Evolutionary conservation across 2,797 vertebrate species (phyloP), one percentile per base, ranked within the genome.

Genomic region (Sylvia borin): DNA sequence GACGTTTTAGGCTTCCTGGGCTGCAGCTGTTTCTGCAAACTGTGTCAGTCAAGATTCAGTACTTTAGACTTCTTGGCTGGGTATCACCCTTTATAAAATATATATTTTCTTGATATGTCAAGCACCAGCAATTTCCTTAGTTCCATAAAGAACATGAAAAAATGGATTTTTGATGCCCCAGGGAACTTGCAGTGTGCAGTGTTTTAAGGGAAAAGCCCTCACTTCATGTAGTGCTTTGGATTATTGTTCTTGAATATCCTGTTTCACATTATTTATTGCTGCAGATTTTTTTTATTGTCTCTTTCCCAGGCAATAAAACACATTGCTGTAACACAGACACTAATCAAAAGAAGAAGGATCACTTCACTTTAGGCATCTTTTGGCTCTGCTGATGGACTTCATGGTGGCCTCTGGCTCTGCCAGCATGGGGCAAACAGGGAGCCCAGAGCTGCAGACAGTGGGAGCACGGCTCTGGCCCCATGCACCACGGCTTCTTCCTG

Each of bases 231-330:
- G 55, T 60, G 45, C 29, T 93, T 73, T 68, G 60, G 61, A 73
- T 88, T 88, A 84, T 81, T 91, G 51, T 91, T 91, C 75, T 75
- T 74, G 68, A 93, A 85, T 91, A 93, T 90, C 72, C 65, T 75
- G 48, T 83, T 92, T 90, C 85, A 45, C 26, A 36, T 91, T 86
- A 92, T 95, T 95, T 94, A 91, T 81, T 74, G 62, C 47, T 45
- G 57, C 11, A 78, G 75, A 40, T 34, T 47, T 67, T 48, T 84
- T 74, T 36, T 18, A 82, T 83, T 88, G 51, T 90, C 82, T 88
- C 21, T 1, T 94, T 96, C 91, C 73, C 85, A 96, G 66, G 66
- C 93, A 94, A 79, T 93, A 94, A 96, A 93, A 75, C 73, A 94
- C 67, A 70, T 62, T 70, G 36, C 65, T 90, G 24, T 65, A 78